A percentile compares a stretch with the other conserved stretches of the same genome.
Conservation (phyloP, 1,140 invertebrate species). For the Scaptomyza montana region DNA sequence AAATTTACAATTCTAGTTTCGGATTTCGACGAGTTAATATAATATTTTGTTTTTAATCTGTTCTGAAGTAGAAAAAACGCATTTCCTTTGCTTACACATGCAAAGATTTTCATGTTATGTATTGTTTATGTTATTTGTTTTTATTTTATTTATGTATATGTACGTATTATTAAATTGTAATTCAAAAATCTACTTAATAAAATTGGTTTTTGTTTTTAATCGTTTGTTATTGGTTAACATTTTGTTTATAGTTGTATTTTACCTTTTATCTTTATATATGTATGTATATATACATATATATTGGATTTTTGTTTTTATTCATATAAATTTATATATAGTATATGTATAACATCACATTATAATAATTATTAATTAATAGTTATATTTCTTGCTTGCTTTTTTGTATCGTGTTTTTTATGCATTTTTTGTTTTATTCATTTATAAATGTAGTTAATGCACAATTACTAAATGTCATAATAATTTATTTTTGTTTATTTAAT, state of each 20-base stretch:
- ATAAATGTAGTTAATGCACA: constrained; percentile 63
- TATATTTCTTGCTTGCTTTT: constrained; percentile 32
- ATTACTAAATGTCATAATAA: constrained; percentile 67
- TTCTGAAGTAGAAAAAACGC: constrained; percentile 64
- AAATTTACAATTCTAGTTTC: constrained; percentile 69
- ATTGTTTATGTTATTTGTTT: constrained; percentile 6
- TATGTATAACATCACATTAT: constrained; percentile 83
- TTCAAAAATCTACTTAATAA: constrained; percentile 80
- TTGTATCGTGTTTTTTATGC: constrained; percentile 17
- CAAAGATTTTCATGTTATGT: constrained; percentile 44
- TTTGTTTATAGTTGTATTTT: constrained; percentile 47
- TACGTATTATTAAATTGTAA: constrained; percentile 64
- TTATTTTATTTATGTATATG: constrained; percentile 40
- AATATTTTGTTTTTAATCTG: constrained; percentile 14
- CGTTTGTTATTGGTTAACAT: constrained; percentile 69
- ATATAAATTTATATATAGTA: constrained; percentile 56
- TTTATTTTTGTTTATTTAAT: constrained; percentile 48
- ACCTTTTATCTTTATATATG: constrained; percentile 54
- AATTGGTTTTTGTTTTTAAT: constrained; percentile 52
- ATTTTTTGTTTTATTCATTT: constrained; percentile 17
- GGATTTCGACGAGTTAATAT: neutral
- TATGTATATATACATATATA: constrained; percentile 51
- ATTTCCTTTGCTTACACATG: constrained; percentile 44
- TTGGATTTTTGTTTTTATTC: constrained; percentile 13
- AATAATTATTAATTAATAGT: constrained; percentile 82